Percentiles rank a stretch among this genome's conserved stretches.
Evolutionary conservation across 1,140 invertebrate species (phyloP).

Genomic region (Kradibia gibbosae): DNA sequence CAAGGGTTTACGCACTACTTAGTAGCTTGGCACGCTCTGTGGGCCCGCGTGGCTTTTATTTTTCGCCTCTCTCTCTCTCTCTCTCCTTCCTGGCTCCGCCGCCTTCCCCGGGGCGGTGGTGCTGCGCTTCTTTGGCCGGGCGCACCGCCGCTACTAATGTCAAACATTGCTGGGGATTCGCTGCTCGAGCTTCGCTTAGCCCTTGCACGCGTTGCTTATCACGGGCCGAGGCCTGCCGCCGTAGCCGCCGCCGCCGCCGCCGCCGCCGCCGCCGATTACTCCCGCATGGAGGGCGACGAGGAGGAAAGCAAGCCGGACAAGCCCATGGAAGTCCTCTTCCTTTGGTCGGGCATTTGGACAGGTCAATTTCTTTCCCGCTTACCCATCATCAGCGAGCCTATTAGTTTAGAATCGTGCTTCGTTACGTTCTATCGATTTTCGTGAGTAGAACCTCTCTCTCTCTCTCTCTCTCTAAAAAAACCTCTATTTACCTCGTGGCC

Average conservation of each 20-base stretch:
- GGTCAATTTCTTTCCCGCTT: slow-evolving; percentile 37
- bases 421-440: neutral
- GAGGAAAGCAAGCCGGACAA: slow-evolving; percentile 18
- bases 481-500: too few relatives aligned
- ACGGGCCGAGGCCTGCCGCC: too few relatives aligned
- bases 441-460: too few relatives aligned
- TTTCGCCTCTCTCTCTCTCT: slow-evolving; percentile 24
- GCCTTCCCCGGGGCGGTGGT: neutral
- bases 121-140: neutral
- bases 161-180: neutral
- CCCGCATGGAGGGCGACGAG: slow-evolving; percentile 35
- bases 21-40: neutral
- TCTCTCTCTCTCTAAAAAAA: too few relatives aligned
- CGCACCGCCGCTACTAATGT: slow-evolving; percentile 21
- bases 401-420: neutral
- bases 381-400: slow-evolving; percentile 18
- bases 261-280: too few relatives aligned
- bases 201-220: too few relatives aligned
- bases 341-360: slow-evolving; percentile 51
- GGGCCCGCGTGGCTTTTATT: slow-evolving; percentile 39
- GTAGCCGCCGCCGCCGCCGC: too few relatives aligned
- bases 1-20: neutral
- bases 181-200: neutral
- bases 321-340: slow-evolving; percentile 41
- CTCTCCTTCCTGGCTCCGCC: neutral